A percentile compares a stretch with the other conserved stretches of the same genome.
phyloP scores from a whole-genome alignment of 2,113 vertebrate genomes.

The Danionella cerebrum region DNA sequence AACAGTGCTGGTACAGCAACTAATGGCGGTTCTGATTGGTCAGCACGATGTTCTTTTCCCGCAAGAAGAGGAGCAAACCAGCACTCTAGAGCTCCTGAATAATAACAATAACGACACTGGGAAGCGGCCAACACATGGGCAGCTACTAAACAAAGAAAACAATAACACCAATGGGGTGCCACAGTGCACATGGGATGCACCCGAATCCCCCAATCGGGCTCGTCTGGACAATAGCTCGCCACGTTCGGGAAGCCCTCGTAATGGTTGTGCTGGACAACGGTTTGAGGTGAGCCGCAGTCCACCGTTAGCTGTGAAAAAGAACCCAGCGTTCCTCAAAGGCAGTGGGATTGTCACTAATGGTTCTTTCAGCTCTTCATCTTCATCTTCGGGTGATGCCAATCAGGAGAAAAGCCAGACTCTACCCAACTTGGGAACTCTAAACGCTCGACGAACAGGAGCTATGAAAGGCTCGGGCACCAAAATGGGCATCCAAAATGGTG shows the following conservation, averaged over 20 bases:
- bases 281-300: constrained; percentile 81
- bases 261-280: constrained; percentile 62
- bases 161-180: constrained; percentile 67
- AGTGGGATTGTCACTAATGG: constrained; percentile 96
- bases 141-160: constrained; percentile 82
- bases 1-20: constrained; percentile 89
- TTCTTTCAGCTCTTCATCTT: constrained; percentile 85
- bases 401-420: constrained; percentile 75
- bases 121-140: constrained; percentile 59
- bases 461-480: constrained; percentile 82
- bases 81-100: constrained; percentile 65
- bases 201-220: constrained; percentile 71
- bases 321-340: constrained; percentile 90
- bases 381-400: constrained; percentile 60
- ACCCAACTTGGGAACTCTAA: constrained; percentile 60
- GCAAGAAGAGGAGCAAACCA: constrained; percentile 62
- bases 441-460: constrained; percentile 67
- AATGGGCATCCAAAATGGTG: constrained; percentile 82
- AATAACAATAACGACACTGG: constrained; percentile 78
- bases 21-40: constrained; percentile 95
- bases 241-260: constrained; percentile 76
- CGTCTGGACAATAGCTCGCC: constrained; percentile 71
- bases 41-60: constrained; percentile 82
- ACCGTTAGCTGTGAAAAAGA: constrained; percentile 85
- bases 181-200: constrained; percentile 82